Evolutionary conservation across 2,888 invertebrate species (phyloP), one percentile per base, ranked within the genome.

Genomic region (Esperia sulphurella): DNA sequence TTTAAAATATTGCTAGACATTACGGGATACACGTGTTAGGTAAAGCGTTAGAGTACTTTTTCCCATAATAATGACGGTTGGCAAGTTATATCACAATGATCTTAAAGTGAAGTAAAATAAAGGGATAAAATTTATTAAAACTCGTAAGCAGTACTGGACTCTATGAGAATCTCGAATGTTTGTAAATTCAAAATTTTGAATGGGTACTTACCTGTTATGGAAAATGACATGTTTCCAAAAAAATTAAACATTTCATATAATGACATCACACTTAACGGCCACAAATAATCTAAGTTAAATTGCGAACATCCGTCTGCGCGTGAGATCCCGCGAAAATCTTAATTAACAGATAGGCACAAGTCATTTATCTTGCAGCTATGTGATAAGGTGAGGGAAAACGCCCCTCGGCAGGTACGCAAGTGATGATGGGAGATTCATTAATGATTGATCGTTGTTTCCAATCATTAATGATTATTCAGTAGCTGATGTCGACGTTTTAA

Each of bases 331-430:
- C 80, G 83, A 85, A 88, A 87, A 85, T 88, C 87, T 88, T 89
- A 89, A 89, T 88, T 88, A 89, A 87, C 84, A 84, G 89, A 88
- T 86, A 86, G 83, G 81, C 78, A 67, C 60, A 53, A 75, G 75
- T 75, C 69, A 81, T 88, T 79, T 71, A 71, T 87, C 86, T 83
- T 72, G 56, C 48, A 57, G 72, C 72, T 68, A 69, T 76, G 76
- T 78, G 83, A 84, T 84, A 83, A 82, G 80, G 66, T 63, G 65
- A 53, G 71, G 72, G 71, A 61, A 61, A 58, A 64, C 71, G 66
- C 68, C 62, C 64, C 64, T 59, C 57, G 10, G 35, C 79, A 70
- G 63, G 66, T 69, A 64, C 56, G 59, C 21, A 63, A 62, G 68
- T 59, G 79, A 75, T 75, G 79, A 78, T 68, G 72, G 66, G 48